These are phyloP conservation scores for Miniopterus natalensis DNA, from an alignment of 2,113 vertebrate species.

Conservation along the genomic window DNA sequence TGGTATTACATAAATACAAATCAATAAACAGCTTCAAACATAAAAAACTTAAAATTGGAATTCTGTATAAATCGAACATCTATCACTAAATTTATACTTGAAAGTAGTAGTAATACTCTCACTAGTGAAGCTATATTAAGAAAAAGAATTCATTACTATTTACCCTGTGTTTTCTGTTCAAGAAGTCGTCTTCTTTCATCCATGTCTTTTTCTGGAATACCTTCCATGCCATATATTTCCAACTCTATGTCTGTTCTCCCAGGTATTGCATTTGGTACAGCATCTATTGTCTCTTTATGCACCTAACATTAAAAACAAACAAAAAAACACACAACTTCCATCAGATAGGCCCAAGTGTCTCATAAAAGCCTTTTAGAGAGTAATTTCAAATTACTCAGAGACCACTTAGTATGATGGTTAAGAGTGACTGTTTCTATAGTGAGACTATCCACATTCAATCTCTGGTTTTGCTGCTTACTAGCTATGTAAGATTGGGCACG, in stretches of 20 bases:
- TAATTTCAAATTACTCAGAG: background rate
- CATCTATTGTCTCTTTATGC: constrained; percentile 99
- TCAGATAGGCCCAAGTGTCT: background rate
- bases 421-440: background rate
- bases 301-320: constrained; percentile 88
- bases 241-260: constrained; percentile 98
- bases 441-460: background rate
- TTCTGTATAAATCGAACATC: constrained; percentile 24
- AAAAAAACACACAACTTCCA: background rate
- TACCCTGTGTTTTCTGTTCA: constrained; percentile 99
- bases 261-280: constrained; percentile 98
- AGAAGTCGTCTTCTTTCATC: constrained; percentile 96
- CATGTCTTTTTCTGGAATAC: constrained; percentile 99
- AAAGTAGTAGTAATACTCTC: background rate
- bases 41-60: constrained; percentile 14
- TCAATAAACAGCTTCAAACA: background rate
- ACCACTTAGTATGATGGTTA: background rate
- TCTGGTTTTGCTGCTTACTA: background rate
- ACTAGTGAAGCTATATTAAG: background rate
- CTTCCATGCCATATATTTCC: constrained; percentile 99
- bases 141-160: constrained; percentile 34
- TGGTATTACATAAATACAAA: background rate
- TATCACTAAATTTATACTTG: background rate
- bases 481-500: background rate
- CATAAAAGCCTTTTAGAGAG: background rate